Percentiles rank a stretch among this genome's conserved stretches.
phyloP scores from a whole-genome alignment of 2,888 invertebrate species.

The Labia minor region DNA sequence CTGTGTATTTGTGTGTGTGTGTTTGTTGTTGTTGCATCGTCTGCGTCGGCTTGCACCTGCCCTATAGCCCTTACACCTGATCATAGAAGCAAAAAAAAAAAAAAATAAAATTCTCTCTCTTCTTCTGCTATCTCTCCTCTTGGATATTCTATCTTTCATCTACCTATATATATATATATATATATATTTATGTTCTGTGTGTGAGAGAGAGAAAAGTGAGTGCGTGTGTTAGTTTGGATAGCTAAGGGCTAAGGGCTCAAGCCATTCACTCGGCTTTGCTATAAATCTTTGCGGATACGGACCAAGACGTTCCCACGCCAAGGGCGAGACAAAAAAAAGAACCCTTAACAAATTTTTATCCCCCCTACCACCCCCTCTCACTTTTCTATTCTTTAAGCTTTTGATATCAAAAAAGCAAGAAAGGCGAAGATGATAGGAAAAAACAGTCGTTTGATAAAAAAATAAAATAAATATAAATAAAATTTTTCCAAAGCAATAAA shows the following conservation, averaged over 20 bases:
- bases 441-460: no score
- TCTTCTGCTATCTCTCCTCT: no score
- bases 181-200: no score
- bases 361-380: background rate
- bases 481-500: no score
- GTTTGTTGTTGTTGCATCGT: background rate
- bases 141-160: no score
- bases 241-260: background rate
- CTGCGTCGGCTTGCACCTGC: background rate
- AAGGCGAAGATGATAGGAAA: no score
- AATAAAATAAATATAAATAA: no score
- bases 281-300: slow-evolving; percentile 3
- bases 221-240: background rate
- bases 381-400: background rate
- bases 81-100: background rate
- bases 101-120: no score
- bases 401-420: background rate
- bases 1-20: background rate
- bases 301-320: slow-evolving; percentile 13
- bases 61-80: background rate
- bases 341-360: slow-evolving; percentile 8
- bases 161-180: no score
- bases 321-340: background rate
- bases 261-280: background rate
- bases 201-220: background rate